These are phyloP conservation scores for Pseudochromis fuscus DNA, from an alignment of 2,797 vertebrate genomes.

Conservation along the genomic window DNA sequence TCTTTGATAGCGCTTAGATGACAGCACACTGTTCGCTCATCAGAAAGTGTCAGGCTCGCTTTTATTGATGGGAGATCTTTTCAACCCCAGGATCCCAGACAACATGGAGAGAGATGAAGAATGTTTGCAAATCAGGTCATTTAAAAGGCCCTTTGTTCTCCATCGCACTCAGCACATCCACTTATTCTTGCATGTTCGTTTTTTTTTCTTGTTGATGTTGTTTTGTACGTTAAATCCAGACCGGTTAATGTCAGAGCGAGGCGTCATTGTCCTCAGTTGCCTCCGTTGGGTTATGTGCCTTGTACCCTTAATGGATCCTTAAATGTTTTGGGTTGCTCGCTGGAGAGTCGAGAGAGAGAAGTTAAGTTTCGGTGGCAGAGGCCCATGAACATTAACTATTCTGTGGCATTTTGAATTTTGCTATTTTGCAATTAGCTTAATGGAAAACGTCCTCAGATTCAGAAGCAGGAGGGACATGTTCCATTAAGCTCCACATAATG, in stretches of 20 bases:
- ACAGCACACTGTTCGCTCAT: constrained; percentile 41
- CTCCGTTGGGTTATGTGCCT: constrained; percentile 19
- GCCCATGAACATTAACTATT: constrained; percentile 61
- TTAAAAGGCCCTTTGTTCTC: constrained; percentile 10
- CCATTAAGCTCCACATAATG: constrained; percentile 71
- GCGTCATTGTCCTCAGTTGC: constrained; percentile 21
- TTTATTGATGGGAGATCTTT: constrained; percentile 42
- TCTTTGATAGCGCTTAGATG: constrained; percentile 56
- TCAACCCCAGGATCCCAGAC: constrained; percentile 23
- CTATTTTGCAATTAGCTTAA: constrained; percentile 75
- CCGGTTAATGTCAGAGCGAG: constrained; percentile 4
- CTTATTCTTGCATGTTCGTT: constrained; percentile 14
- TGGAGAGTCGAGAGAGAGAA: constrained; percentile 17
- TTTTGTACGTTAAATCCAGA: neutral
- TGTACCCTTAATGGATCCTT: constrained; percentile 46
- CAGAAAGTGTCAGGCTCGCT: constrained; percentile 37
- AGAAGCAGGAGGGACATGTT: constrained; percentile 60
- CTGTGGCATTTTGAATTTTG: constrained; percentile 60
- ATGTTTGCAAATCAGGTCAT: constrained; percentile 31
- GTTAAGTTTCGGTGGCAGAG: constrained; percentile 41
- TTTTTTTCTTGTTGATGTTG: constrained; percentile 1
- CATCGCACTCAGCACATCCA: neutral
- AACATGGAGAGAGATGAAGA: constrained; percentile 22
- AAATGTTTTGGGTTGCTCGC: constrained; percentile 41
- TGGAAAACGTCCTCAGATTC: constrained; percentile 73